Base-by-base conservation (phyloP, 2,888 invertebrate species). In the Melieria omissa region DNA sequence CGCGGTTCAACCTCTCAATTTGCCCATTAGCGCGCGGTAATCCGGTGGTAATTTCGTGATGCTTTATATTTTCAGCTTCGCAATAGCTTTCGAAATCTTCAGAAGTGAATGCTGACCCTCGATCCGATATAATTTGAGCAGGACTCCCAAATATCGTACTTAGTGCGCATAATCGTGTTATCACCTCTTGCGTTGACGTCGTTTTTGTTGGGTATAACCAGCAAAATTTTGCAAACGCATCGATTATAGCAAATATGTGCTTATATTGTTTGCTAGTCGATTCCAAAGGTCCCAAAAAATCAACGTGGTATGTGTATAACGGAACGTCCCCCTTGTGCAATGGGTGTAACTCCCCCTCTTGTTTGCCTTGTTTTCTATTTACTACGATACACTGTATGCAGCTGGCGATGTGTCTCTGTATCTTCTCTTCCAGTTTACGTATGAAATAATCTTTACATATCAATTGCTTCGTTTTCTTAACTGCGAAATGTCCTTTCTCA, bases 211-310 rank as follows among this genome's bases (percentile, higher is more conserved):
- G 83, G 66, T 79, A 85, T 0, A 85, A 10, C 83, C 86, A 85
- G 1, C 77, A 77, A 76, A 84, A 85, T 64, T 85, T 86, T 0
- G 82, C 83, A 57, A 83, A 86, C 0, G 74, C 80, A 74, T 86
- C 86, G 0, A 85, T 72, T 0, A 85, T 75, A 0, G 81, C 82
- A 0, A 86, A 77, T 0, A 87, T 81, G 29, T 78, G 54, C 3
- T 74, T 75, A 14, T 78, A 78, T 3, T 73, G 52, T 57, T 75
- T 76, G 8, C 64, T 72, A 0, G 84, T 85, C 5, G 78, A 77
- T 0, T 66, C 60, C 14, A 74, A 42, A 4, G 71, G 68, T 5
- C 85, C 71, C 8, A 70, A 42, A 52, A 65, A 68, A 44, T 73
- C 69, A 4, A 73, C 45, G 10, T 73, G 69, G 10, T 61, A 65